Base-by-base conservation (phyloP, 1,140 invertebrate species). In the Leptopilina boulardi region DNA sequence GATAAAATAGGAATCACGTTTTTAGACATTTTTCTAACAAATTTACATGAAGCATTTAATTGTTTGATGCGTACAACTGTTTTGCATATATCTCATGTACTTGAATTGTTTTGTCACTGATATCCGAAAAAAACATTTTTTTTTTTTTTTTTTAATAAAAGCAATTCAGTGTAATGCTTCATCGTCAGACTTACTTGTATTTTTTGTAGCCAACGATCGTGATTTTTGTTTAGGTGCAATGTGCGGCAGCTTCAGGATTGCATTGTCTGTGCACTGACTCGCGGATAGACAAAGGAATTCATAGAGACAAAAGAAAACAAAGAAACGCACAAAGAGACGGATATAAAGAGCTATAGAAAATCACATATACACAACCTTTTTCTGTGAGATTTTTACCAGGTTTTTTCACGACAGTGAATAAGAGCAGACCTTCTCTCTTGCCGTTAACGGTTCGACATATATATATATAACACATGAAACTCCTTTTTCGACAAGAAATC, bases 331-430 rank as follows among this genome's bases (percentile, higher is more conserved):
- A 59, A 59, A 59, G 23, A 59, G 56, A 59, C 21, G 56, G 56
- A 59, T 23, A 59, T 59, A 59, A 59, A 59, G 56, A 59, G 56
- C 56, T 59, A 59, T 59, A 11, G 56, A 59, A 59, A 59, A 59
- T 59, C 23, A 59, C 56, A 23, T 59, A n/a, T n/a, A n/a, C n/a
- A 23, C 56, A 59, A 59, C 56, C 56, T 59, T 59, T n/a, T n/a
- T 59, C 56, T 15, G 19, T 15, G 56, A 59, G 19, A 59, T 59
- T 59, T n/a, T 59, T 30, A 59, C 56, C 11, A 11, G 56, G 56
- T 59, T 59, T 59, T n/a, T 26, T 59, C 56, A 26, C 56, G 23
- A 59, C 56, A 59, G 56, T 59, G 56, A 59, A 59, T 59, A 26
- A 59, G 56, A 59, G 56, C 23, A 30, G 10, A 30, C 56, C 19